Evolutionary conservation across 2,888 invertebrate genomes (phyloP).

Genomic region (Cheilosia grossa): DNA sequence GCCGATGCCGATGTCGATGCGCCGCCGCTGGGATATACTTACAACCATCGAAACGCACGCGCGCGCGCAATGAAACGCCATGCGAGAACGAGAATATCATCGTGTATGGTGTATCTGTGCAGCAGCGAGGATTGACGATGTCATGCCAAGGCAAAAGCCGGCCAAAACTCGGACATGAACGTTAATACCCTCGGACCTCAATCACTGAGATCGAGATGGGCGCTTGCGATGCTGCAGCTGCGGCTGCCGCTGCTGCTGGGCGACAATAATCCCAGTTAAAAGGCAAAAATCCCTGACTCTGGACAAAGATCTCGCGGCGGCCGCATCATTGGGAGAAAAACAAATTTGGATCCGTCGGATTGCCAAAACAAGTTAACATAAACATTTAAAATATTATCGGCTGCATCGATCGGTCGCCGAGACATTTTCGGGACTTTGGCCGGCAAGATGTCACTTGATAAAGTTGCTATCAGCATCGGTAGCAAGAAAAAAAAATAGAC

Average conservation of each 20-base stretch:
- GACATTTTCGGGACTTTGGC: slow-evolving; percentile 58
- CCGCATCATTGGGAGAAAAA: slow-evolving; percentile 61
- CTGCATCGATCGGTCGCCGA: slow-evolving; percentile 55
- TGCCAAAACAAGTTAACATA: slow-evolving; percentile 75
- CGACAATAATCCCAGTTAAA: slow-evolving; percentile 75
- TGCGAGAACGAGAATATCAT: slow-evolving; percentile 44
- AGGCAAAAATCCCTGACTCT: slow-evolving; percentile 56
- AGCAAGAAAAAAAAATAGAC: not conserved
- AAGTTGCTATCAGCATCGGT: slow-evolving; percentile 72
- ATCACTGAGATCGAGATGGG: slow-evolving; percentile 57
- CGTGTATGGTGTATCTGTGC: slow-evolving; percentile 60
- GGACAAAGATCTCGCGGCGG: slow-evolving; percentile 63
- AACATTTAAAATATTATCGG: slow-evolving; percentile 74
- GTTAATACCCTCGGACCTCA: slow-evolving; percentile 68
- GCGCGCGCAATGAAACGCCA: slow-evolving; percentile 63
- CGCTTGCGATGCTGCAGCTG: slow-evolving; percentile 4
- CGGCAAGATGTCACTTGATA: slow-evolving; percentile 64
- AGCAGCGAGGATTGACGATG: slow-evolving; percentile 68
- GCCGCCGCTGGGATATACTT: not conserved
- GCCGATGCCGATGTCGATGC: slow-evolving; percentile 6
- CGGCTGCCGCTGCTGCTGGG: slow-evolving; percentile 60
- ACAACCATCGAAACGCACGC: not conserved
- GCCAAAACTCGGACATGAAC: slow-evolving; percentile 69
- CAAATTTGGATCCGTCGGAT: slow-evolving; percentile 75
- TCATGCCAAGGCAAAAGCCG: slow-evolving; percentile 73